phyloP scores from a whole-genome alignment of 2,888 invertebrate genomes.

The Eucriotettix oculatus region DNA sequence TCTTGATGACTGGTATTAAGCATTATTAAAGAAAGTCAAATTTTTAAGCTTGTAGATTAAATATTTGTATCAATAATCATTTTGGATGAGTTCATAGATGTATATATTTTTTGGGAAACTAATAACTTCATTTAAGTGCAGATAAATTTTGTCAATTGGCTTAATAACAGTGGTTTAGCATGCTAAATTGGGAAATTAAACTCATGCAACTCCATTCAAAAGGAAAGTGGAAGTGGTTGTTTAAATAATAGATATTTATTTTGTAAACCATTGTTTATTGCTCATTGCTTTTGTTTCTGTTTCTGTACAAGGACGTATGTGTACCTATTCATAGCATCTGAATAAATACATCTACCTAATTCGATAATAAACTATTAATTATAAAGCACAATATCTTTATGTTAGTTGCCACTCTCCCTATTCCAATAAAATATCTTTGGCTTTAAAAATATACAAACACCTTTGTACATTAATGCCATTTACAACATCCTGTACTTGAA shows the following conservation, averaged over 20 bases:
- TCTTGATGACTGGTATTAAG: too few relatives aligned
- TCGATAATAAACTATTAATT: conserved; percentile 11
- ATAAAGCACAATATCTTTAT: conserved; percentile 11
- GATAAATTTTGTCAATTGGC: too few relatives aligned
- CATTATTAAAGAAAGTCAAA: too few relatives aligned
- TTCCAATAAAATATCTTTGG: conserved; percentile 14
- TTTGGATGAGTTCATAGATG: too few relatives aligned
- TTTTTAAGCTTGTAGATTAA: too few relatives aligned
- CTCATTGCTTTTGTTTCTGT: conserved; percentile 13
- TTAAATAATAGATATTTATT: neutral
- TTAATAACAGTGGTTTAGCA: too few relatives aligned
- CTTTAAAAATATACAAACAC: conserved; percentile 15
- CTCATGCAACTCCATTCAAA: too few relatives aligned
- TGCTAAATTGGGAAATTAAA: too few relatives aligned
- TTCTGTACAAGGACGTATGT: conserved; percentile 15
- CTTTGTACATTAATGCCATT: conserved; percentile 15
- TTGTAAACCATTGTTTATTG: conserved; percentile 15
- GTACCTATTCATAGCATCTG: conserved; percentile 14
- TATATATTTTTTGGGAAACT: too few relatives aligned
- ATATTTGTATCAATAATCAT: too few relatives aligned
- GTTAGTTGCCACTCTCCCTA: conserved; percentile 9
- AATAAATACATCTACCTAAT: conserved; percentile 15
- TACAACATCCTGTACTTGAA: conserved; percentile 8
- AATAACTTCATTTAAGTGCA: too few relatives aligned
- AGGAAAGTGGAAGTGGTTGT: too few relatives aligned